Evolutionary conservation across 2,797 vertebrate species (phyloP).

Genomic region (Clarias laeviceps): DNA sequence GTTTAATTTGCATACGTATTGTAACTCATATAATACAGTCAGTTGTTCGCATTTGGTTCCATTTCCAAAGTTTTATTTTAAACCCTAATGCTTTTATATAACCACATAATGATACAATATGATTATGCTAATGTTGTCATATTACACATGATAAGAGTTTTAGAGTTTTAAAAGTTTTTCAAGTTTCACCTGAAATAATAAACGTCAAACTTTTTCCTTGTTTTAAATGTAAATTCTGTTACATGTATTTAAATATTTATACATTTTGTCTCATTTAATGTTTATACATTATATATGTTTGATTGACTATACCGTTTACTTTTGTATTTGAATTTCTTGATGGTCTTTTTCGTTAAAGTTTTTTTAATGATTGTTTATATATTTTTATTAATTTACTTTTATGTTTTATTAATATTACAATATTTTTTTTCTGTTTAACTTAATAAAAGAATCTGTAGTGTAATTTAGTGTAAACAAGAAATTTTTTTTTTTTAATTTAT

Average conservation of each 20-base stretch:
- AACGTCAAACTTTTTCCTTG: background rate
- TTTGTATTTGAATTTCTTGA: background rate
- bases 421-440: background rate
- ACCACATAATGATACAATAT: background rate
- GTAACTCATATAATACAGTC: background rate
- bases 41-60: background rate
- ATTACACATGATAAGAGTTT: background rate
- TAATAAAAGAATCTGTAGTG: background rate
- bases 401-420: background rate
- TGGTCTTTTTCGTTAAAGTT: background rate
- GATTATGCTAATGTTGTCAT: background rate
- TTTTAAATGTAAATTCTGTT: background rate
- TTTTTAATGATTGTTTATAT: background rate
- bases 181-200: background rate
- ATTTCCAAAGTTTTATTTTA: background rate
- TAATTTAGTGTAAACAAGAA: background rate
- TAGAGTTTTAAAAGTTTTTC: background rate
- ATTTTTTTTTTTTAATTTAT: too few species aligned
- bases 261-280: background rate
- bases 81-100: constrained; percentile 5
- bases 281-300: background rate
- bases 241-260: background rate
- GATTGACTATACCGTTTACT: background rate
- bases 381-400: background rate
- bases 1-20: background rate